Evolutionary conservation across 2,797 vertebrate genomes (phyloP).

Genomic region (Halcyon badia): DNA sequence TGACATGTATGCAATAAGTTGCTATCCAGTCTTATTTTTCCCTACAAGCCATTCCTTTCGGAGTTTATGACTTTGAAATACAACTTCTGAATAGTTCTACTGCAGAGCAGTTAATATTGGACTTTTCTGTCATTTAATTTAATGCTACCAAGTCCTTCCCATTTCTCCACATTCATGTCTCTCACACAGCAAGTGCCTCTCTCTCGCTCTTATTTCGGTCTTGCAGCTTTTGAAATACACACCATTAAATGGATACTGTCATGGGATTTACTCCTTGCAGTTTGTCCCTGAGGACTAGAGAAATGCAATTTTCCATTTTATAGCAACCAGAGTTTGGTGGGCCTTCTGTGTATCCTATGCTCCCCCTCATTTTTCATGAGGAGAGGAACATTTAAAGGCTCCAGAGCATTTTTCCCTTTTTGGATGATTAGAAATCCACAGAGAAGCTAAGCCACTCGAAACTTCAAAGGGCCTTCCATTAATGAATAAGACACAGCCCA

Average conservation of each 20-base stretch:
- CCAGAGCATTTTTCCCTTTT: not conserved
- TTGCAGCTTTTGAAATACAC: conserved; percentile 49
- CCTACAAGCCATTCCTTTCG: not conserved
- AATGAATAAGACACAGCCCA: not conserved
- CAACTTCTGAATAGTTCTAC: not conserved
- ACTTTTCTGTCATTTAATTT: conserved; percentile 22
- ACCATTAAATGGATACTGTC: conserved; percentile 34
- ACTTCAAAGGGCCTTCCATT: conserved; percentile 44
- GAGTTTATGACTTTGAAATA: not conserved
- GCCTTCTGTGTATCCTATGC: not conserved
- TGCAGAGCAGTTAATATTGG: conserved; percentile 11
- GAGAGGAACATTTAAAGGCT: not conserved
- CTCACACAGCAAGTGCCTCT: not conserved
- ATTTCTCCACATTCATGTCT: not conserved
- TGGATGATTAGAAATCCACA: conserved; percentile 10
- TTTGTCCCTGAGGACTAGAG: conserved; percentile 31
- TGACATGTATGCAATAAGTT: not conserved
- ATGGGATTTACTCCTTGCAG: conserved; percentile 42
- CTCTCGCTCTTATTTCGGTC: not conserved
- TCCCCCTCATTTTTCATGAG: not conserved
- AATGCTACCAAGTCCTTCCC: not conserved
- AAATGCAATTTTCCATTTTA: conserved; percentile 62
- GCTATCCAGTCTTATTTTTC: not conserved
- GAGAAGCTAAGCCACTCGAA: not conserved
- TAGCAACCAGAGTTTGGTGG: not conserved